These are phyloP conservation scores for Tupiocoris notatus DNA, from an alignment of 2,888 invertebrate species.

Conservation along the genomic window DNA sequence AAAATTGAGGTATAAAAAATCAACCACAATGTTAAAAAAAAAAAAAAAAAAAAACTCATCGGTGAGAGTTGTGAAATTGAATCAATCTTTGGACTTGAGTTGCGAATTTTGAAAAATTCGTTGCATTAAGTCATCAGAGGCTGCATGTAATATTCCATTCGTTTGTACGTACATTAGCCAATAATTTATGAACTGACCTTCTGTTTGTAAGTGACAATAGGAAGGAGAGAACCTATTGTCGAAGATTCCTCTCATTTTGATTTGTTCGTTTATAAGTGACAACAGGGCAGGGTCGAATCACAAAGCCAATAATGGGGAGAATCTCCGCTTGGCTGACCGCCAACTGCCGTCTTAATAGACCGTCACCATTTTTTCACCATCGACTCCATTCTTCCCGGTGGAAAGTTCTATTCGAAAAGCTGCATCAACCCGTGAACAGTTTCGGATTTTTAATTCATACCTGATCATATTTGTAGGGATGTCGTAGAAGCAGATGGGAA, in stretches of 20 bases:
- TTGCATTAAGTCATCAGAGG: too few relatives aligned
- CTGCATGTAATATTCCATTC: too few relatives aligned
- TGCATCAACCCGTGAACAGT: neutral
- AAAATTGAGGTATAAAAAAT: too few relatives aligned
- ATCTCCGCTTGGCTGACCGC: slow-evolving; percentile 27
- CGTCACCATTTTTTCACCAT: slow-evolving; percentile 25
- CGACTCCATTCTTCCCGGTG: neutral
- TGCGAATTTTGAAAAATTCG: too few relatives aligned
- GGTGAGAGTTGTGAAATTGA: too few relatives aligned
- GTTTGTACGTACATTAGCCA: neutral
- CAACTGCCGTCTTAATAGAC: slow-evolving; percentile 36
- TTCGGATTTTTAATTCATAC: slow-evolving; percentile 30
- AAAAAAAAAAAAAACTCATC: too few relatives aligned
- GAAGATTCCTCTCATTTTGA: slow-evolving; percentile 15
- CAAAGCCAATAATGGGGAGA: slow-evolving; percentile 13
- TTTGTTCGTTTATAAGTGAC: slow-evolving; percentile 35
- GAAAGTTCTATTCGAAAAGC: neutral
- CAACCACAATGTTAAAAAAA: too few relatives aligned
- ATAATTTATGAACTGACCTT: slow-evolving; percentile 2
- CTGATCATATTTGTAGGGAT: slow-evolving; percentile 34
- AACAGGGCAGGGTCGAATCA: slow-evolving; percentile 14
- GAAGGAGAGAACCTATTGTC: neutral
- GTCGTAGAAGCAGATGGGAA: slow-evolving; percentile 20
- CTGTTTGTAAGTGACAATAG: neutral
- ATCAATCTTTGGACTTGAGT: too few relatives aligned